Conservation (phyloP, 1,140 invertebrate genomes). For the Popillia japonica region DNA sequence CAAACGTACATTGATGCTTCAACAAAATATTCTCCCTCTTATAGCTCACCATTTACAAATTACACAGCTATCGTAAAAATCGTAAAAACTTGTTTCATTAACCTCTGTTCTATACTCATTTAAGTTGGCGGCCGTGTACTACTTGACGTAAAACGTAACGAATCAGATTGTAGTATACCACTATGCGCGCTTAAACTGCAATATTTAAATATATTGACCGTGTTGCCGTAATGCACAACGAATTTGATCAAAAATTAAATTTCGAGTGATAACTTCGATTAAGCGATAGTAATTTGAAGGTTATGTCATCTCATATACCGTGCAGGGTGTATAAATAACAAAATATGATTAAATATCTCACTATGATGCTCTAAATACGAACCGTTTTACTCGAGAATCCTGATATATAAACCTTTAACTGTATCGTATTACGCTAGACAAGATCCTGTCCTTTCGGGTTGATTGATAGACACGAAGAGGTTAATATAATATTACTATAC, state of each 20-base stretch:
- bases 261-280: neutral
- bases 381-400: neutral
- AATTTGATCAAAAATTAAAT: neutral
- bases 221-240: neutral
- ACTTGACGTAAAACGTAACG: constrained; percentile 14
- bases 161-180: neutral
- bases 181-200: constrained; percentile 11
- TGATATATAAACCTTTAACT: neutral
- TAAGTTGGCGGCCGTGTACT: constrained; percentile 3
- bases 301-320: neutral
- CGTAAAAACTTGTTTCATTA: neutral
- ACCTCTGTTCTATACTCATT: neutral
- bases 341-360: no score
- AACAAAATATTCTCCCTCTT: no score
- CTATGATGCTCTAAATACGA: neutral
- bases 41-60: neutral
- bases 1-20: no score
- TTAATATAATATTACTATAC: neutral
- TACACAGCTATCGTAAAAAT: neutral
- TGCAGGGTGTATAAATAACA: no score
- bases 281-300: neutral
- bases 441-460: neutral
- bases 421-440: neutral
- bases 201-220: constrained; percentile 40
- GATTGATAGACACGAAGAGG: neutral